Conservation (phyloP, 2,797 vertebrate species). For the Lycodopsis pacificus region DNA sequence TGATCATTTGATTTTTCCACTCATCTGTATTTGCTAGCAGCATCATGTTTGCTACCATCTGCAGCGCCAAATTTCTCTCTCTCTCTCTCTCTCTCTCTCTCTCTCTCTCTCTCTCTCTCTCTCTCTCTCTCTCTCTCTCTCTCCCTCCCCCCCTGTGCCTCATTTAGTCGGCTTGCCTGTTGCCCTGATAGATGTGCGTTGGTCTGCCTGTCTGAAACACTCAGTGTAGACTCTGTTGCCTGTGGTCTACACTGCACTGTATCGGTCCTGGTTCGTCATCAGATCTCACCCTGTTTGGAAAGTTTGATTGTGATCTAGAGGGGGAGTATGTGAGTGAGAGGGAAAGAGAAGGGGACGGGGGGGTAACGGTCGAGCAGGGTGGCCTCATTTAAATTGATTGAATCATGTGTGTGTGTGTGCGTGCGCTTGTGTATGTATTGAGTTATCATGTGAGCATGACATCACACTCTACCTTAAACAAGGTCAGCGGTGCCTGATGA, state of each 20-base stretch:
- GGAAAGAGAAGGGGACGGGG: background rate
- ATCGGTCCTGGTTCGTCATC: conserved; percentile 27
- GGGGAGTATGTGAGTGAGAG: background rate
- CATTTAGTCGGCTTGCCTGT: conserved; percentile 35
- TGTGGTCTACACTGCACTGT: conserved; percentile 16
- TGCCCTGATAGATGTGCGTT: conserved; percentile 14
- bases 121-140: too few relatives aligned
- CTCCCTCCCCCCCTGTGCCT: conserved; percentile 22
- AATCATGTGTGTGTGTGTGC: conserved; percentile 38
- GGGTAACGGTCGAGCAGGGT: conserved; percentile 24
- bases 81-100: background rate
- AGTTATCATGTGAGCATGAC: conserved; percentile 35
- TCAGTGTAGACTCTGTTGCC: conserved; percentile 12
- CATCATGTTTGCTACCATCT: conserved; percentile 43
- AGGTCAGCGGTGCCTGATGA: conserved; percentile 19
- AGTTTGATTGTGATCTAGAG: conserved; percentile 27
- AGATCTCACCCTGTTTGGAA: conserved; percentile 36
- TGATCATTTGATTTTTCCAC: conserved; percentile 84
- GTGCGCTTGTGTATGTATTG: conserved; percentile 1
- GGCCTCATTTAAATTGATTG: conserved; percentile 60
- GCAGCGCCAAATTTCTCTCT: conserved; percentile 28
- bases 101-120: background rate
- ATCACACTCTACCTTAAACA: conserved; percentile 20
- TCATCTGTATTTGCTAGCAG: conserved; percentile 65
- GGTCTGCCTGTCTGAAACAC: conserved; percentile 25